phyloP scores from a whole-genome alignment of 2,113 vertebrate genomes.

The Jaculus jaculus region DNA sequence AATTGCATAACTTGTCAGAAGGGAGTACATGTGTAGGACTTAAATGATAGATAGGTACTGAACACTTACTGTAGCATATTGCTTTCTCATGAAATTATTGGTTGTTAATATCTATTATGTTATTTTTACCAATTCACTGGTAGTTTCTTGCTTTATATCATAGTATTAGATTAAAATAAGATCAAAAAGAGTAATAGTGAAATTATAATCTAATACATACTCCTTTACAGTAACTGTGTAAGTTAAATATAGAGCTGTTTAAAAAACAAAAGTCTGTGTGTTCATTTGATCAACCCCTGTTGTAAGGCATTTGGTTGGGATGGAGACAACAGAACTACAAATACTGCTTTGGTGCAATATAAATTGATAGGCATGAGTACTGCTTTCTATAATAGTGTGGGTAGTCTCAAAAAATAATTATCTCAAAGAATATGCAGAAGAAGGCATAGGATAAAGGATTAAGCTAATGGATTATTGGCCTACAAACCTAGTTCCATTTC shows the following conservation, averaged over 20 bases:
- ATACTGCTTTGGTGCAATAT: not conserved
- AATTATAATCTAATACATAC: not conserved
- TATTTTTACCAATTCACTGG: not conserved
- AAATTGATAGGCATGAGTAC: not conserved
- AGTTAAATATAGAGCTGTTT: not conserved
- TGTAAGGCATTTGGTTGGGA: not conserved
- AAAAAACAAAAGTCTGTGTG: not conserved
- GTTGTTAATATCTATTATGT: conserved; percentile 15
- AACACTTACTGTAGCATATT: conserved; percentile 11
- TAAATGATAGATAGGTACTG: conserved; percentile 58
- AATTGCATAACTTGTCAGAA: conserved; percentile 65
- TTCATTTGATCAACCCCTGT: not conserved
- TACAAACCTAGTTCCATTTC: not conserved
- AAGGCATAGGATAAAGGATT: not conserved
- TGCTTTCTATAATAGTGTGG: not conserved
- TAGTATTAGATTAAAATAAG: not conserved
- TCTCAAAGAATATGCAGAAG: not conserved
- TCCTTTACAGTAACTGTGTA: not conserved
- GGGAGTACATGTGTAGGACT: not conserved
- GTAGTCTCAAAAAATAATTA: not conserved
- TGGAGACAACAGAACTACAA: not conserved
- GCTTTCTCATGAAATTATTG: not conserved
- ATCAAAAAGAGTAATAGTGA: not conserved
- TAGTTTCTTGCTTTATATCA: conserved; percentile 21
- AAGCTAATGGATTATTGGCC: not conserved